A percentile compares a stretch with the other conserved stretches of the same genome.
Evolutionary conservation across 2,113 vertebrate species (phyloP).

Genomic region (Tauraco erythrolophus): DNA sequence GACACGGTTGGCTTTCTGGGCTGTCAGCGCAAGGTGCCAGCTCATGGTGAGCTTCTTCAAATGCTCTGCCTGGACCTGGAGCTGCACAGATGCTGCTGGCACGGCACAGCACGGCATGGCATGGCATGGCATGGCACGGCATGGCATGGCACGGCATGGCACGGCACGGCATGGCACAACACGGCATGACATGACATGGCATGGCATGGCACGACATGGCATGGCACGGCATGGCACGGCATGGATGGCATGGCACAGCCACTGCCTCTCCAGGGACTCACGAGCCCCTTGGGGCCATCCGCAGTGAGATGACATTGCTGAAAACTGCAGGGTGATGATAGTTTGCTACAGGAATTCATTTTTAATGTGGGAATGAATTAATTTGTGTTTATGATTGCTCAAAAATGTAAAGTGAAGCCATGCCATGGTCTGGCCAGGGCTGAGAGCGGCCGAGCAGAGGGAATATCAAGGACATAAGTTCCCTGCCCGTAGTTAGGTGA

Average conservation of each 20-base stretch:
- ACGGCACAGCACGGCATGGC: not conserved
- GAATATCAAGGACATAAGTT: rapidly evolving
- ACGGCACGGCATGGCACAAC: not conserved
- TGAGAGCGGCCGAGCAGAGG: not conserved
- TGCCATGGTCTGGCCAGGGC: too few species aligned
- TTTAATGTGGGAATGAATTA: not conserved
- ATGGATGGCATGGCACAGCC: not conserved
- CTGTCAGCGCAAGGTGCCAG: too few species aligned
- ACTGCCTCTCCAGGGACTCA: not conserved
- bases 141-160: not conserved
- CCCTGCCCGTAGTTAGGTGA: not conserved
- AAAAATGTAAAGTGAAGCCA: rapidly evolving
- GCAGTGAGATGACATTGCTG: not conserved
- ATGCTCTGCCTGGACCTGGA: not conserved
- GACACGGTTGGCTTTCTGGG: too few species aligned
- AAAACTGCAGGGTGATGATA: rapidly evolving
- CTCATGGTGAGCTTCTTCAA: too few species aligned
- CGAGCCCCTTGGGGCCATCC: not conserved
- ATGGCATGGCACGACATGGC: too few species aligned
- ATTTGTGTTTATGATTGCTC: not conserved
- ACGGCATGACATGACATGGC: not conserved
- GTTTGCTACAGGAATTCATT: not conserved
- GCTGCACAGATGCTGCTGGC: not conserved
- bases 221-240: not conserved
- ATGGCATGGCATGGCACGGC: not conserved